Percentiles rank a stretch among this genome's conserved stretches.
Evolutionary conservation across 2,797 vertebrate species (phyloP).

Genomic region (Orestias chungarensis): DNA sequence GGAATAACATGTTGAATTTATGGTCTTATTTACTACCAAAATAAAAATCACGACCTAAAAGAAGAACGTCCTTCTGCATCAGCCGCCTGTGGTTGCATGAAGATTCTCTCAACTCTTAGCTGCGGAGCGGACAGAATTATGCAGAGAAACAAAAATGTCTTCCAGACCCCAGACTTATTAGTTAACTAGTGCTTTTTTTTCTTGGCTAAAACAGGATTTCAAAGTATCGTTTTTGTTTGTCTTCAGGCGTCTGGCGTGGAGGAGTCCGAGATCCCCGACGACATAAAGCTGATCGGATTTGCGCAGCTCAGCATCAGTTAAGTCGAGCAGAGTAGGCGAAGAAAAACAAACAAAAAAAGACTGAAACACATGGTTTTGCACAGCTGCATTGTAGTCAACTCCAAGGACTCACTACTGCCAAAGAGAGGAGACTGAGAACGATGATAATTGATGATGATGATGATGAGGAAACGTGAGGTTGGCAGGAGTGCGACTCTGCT

Average conservation of each 20-base stretch:
- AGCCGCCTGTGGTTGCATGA: neutral
- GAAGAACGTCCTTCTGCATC: neutral
- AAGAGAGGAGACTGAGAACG: constrained; percentile 79
- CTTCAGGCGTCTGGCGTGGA: constrained; percentile 91
- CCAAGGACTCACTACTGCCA: constrained; percentile 91
- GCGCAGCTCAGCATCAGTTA: constrained; percentile 98
- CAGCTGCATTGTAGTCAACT: constrained; percentile 75
- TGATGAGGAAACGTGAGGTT: constrained; percentile 40
- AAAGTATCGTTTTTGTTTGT: neutral
- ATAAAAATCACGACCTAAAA: neutral
- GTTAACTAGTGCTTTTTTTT: neutral
- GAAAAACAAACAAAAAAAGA: constrained; percentile 69
- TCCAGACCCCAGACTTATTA: neutral
- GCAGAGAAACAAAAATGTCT: neutral
- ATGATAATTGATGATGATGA: constrained; percentile 48
- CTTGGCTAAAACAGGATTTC: neutral
- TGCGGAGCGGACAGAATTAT: neutral
- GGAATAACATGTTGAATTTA: too few species aligned
- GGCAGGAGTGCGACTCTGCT: constrained; percentile 75
- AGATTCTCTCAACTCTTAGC: neutral
- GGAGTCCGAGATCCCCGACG: constrained; percentile 92
- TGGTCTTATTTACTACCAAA: neutral
- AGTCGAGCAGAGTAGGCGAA: constrained; percentile 54
- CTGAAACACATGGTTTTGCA: constrained; percentile 69
- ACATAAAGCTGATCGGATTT: constrained; percentile 94